Conservation (phyloP, 2,113 vertebrate genomes). For the Spermophilus dauricus region DNA sequence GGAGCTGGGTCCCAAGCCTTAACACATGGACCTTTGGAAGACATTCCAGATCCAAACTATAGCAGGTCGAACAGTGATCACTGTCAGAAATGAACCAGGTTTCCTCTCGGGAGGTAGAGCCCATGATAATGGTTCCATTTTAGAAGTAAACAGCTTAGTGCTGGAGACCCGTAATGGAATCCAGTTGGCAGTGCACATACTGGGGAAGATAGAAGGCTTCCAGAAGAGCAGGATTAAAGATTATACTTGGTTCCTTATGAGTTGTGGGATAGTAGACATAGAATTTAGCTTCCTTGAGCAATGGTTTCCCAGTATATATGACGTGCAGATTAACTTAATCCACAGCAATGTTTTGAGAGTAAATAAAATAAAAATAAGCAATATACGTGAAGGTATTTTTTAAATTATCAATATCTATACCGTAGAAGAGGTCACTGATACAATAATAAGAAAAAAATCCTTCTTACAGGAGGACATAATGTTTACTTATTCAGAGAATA, state of each 20-base stretch:
- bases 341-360: background rate
- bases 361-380: constrained; percentile 10
- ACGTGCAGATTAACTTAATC: background rate
- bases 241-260: background rate
- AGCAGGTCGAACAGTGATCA: background rate
- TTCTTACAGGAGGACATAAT: background rate
- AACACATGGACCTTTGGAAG: background rate
- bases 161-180: background rate
- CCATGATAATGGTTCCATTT: background rate
- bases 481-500: background rate
- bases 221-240: background rate
- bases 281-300: background rate
- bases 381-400: background rate
- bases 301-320: background rate
- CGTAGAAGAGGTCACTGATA: background rate
- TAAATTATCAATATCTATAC: background rate
- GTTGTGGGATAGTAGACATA: background rate
- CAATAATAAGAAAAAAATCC: background rate
- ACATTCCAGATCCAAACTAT: background rate
- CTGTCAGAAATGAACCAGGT: background rate
- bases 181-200: background rate
- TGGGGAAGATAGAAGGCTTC: background rate
- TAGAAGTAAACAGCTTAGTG: background rate
- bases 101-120: background rate
- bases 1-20: background rate